Conservation (phyloP, 2,888 invertebrate species). For the Liodrosophila aerea region DNA sequence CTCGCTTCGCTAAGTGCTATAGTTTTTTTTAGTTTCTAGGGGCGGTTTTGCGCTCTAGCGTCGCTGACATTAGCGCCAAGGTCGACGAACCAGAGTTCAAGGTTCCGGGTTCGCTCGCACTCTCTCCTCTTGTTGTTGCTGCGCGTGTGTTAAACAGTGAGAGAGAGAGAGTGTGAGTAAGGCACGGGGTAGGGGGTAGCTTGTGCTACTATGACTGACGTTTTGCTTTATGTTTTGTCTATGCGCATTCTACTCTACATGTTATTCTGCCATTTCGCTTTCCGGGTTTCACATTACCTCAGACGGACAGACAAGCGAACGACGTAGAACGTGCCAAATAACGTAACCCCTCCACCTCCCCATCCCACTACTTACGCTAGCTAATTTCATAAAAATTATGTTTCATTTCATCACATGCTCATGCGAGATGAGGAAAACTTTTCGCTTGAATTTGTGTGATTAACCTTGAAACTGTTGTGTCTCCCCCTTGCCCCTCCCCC, state of each 20-base stretch:
- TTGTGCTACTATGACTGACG: conserved; percentile 5
- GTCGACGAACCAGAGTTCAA: conserved; percentile 83
- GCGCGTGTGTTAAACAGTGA: conserved; percentile 35
- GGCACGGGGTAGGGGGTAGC: background rate
- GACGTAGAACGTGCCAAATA: conserved; percentile 48
- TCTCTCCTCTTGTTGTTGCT: conserved; percentile 3
- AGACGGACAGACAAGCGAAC: conserved; percentile 48
- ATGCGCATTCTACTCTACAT: conserved; percentile 53
- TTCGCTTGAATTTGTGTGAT: conserved; percentile 44
- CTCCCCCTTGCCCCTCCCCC: background rate
- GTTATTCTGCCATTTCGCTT: conserved; percentile 66
- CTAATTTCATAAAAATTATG: conserved; percentile 38
- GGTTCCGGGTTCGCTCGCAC: conserved; percentile 60
- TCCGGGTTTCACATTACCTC: conserved; percentile 76
- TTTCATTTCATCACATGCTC: conserved; percentile 42
- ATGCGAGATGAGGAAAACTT: too few relatives aligned
- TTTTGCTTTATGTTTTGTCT: conserved; percentile 34
- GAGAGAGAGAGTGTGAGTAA: too few relatives aligned
- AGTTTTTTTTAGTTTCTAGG: conserved; percentile 58
- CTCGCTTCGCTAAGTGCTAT: conserved; percentile 37
- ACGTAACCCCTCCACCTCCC: background rate
- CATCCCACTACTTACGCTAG: background rate
- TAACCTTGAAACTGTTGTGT: conserved; percentile 64
- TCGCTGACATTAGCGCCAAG: conserved; percentile 81
- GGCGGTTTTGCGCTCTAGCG: conserved; percentile 31